Evolutionary conservation across 2,113 vertebrate genomes (phyloP), one percentile per base, ranked within the genome.

Genomic region (Haemorhous mexicanus): DNA sequence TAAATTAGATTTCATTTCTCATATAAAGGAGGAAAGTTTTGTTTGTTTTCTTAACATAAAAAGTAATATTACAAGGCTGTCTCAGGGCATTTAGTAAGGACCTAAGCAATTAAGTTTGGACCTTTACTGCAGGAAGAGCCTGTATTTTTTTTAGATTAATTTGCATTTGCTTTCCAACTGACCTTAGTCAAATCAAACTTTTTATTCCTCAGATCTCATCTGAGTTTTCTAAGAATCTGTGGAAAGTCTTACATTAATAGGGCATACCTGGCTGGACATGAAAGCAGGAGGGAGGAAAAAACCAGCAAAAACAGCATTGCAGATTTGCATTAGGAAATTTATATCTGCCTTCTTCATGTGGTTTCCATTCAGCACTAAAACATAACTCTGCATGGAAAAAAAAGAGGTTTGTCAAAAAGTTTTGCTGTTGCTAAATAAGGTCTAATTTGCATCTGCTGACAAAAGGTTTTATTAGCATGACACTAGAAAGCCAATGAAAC

Each of bases 361-460:
- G 52, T 76, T 93, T 86, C 68, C 44, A 94, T 72, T 79, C 69
- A 80, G 39, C 33, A 67, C 37, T 69, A 43, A 85, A 90, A 68
- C 33, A 33, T 66, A 90, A 46, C 9, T 67, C 49, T 61, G 17
- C 13, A 33, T 22, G 47, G 28, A 22, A 59, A 73, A 81, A 58
- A 15, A 50, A 37, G 32, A n/a, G 8, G 37, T 68, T 62, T 32
- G 33, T 70, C 37, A 66, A 63, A 92, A 95, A 41, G 9, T 56
- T 91, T 44, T 70, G 70, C 23, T 85, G 11, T 66, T 70, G 56
- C 19, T 93, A 84, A 90, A 92, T 5, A 12, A 84, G 61, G 16
- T 68, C 58, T 85, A 53, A 83, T 77, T 78, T 96, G 62, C 59
- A 93, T 85, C 63, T 92, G 49, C 49, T 91, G 41, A 89, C 68